These are phyloP conservation scores for Tachuris rubrigastra DNA, from an alignment of 2,113 vertebrate genomes.

Conservation along the genomic window DNA sequence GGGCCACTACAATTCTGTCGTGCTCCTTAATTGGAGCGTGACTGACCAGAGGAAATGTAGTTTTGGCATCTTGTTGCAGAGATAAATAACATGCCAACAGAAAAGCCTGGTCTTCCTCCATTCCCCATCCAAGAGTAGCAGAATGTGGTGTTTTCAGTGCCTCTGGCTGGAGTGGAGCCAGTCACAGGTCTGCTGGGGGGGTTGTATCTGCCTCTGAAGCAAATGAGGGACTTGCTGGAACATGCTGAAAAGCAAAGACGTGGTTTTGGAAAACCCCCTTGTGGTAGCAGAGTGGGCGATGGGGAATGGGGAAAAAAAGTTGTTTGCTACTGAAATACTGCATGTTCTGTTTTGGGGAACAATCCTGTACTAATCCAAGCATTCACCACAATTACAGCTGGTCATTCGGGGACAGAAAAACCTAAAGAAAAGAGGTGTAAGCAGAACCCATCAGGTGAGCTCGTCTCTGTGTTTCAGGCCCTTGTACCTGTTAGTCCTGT, in stretches of 20 bases:
- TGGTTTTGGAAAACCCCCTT: neutral
- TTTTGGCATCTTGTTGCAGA: neutral
- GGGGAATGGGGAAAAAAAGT: neutral
- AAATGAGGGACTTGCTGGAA: neutral
- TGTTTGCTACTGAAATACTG: slow-evolving; percentile 7
- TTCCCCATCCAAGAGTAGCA: neutral
- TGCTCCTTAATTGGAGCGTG: neutral
- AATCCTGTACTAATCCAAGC: slow-evolving; percentile 26
- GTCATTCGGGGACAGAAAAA: slow-evolving; percentile 66
- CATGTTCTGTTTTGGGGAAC: neutral
- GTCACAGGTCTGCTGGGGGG: neutral
- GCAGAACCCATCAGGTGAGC: slow-evolving; percentile 70
- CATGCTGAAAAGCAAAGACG: neutral
- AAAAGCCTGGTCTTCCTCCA: neutral
- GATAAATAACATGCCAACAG: neutral
- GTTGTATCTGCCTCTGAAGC: neutral
- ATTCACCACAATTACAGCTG: slow-evolving; percentile 65
- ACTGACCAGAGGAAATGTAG: neutral
- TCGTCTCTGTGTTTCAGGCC: slow-evolving; percentile 52
- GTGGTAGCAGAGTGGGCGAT: neutral
- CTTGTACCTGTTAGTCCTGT: neutral
- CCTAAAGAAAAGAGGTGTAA: slow-evolving; percentile 69
- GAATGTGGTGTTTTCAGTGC: neutral
- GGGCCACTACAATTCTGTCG: neutral
- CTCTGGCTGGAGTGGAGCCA: neutral